Conservation (phyloP, 2,888 invertebrate species). For the Trisateles emortualis region DNA sequence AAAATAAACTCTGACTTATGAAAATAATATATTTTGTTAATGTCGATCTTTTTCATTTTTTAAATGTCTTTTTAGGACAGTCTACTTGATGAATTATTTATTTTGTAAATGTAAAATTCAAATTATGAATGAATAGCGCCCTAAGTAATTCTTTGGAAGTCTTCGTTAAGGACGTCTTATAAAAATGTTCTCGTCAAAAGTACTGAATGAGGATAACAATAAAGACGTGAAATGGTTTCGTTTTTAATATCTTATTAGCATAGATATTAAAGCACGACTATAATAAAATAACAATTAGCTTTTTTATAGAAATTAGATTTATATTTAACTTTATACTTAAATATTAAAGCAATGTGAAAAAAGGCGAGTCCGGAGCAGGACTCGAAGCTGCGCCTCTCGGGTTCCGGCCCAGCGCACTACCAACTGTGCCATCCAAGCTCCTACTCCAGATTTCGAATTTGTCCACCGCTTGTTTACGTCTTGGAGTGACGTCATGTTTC, state of each 20-base stretch:
- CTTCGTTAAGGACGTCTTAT: conserved; percentile 33
- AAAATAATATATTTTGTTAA: conserved; percentile 14
- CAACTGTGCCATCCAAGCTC: too few relatives aligned
- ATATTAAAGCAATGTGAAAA: too few relatives aligned
- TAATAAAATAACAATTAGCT: neutral
- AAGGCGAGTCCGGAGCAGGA: too few relatives aligned
- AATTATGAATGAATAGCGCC: conserved; percentile 44
- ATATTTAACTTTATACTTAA: too few relatives aligned
- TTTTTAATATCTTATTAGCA: conserved; percentile 29
- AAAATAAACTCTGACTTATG: too few relatives aligned
- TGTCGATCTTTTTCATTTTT: conserved; percentile 15
- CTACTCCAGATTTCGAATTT: too few relatives aligned
- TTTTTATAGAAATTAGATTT: neutral
- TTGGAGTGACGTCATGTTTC: too few relatives aligned
- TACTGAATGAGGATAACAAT: conserved; percentile 26
- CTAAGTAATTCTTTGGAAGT: conserved; percentile 37
- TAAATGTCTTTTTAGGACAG: conserved; percentile 26
- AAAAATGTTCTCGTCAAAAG: conserved; percentile 19
- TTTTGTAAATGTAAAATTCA: conserved; percentile 52
- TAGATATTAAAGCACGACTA: conserved; percentile 18
- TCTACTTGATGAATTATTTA: conserved; percentile 58
- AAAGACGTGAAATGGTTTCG: conserved; percentile 14
- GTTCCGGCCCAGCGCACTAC: too few relatives aligned
- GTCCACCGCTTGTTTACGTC: too few relatives aligned
- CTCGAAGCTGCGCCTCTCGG: too few relatives aligned